phyloP scores from a whole-genome alignment of 1,140 invertebrate genomes.

The Drosophila albomicans region DNA sequence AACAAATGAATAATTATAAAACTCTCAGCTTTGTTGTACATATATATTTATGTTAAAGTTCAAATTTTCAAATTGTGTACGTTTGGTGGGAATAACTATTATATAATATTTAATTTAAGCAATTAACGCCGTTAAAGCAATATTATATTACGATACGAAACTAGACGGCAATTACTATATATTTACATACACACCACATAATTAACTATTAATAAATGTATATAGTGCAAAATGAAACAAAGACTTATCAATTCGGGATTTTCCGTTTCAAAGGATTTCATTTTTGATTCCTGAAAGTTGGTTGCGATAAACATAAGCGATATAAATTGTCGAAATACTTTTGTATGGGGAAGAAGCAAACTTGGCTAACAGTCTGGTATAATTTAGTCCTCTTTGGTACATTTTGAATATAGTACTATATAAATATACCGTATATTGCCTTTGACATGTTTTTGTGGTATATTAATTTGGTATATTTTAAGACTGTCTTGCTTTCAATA shows the following conservation, averaged over 20 bases:
- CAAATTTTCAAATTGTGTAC: conserved; percentile 25
- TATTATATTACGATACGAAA: conserved; percentile 53
- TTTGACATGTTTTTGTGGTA: too few species aligned
- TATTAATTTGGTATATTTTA: too few species aligned
- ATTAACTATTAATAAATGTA: conserved; percentile 65
- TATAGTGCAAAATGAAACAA: conserved; percentile 53
- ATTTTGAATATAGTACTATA: too few species aligned
- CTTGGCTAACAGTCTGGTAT: too few species aligned
- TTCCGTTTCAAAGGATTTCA: too few species aligned
- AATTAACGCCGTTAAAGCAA: conserved; percentile 65
- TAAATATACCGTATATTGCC: too few species aligned
- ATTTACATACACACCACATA: conserved; percentile 11
- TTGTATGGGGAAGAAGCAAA: too few species aligned
- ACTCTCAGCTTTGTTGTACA: conserved; percentile 53
- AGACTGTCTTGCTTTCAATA: too few species aligned
- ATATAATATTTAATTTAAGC: conserved; percentile 48
- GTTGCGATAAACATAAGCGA: too few species aligned
- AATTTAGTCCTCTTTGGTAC: too few species aligned
- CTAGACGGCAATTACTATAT: conserved; percentile 58
- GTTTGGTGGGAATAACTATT: background rate
- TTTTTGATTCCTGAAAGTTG: too few species aligned
- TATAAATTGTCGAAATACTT: too few species aligned
- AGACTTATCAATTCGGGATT: background rate
- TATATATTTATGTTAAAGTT: conserved; percentile 59
- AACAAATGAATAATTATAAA: conserved; percentile 6